phyloP scores from a whole-genome alignment of 2,113 vertebrate genomes.

The Pygoscelis adeliae region DNA sequence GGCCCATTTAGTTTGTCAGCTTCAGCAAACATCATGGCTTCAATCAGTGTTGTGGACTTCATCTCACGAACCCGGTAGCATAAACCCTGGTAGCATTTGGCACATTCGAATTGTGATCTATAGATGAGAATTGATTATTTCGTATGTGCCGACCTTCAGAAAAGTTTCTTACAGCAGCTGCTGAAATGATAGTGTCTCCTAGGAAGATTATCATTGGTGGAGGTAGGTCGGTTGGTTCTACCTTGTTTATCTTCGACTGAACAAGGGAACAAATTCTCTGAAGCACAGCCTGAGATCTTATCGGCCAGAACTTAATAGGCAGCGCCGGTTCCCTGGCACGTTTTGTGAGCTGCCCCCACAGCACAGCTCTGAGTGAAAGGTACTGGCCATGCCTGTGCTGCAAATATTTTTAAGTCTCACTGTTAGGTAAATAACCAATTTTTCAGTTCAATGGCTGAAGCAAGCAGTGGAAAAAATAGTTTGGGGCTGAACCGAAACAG shows the following conservation, averaged over 20 bases:
- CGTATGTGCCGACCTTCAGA: not conserved
- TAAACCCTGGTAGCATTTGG: not conserved
- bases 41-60: not conserved
- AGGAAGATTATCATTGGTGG: not conserved
- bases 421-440: conserved; percentile 32
- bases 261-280: not conserved
- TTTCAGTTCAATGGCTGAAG: conserved; percentile 36
- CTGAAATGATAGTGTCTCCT: not conserved
- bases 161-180: not conserved
- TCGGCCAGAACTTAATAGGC: not conserved
- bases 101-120: not conserved
- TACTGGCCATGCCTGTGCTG: not conserved
- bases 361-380: not conserved
- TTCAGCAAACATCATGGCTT: not conserved
- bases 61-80: not conserved
- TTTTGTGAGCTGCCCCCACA: not conserved
- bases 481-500: not conserved
- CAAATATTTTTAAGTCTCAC: not conserved
- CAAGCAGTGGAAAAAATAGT: conserved; percentile 14
- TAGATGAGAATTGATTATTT: conserved; percentile 12
- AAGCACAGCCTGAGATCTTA: conserved; percentile 10
- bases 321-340: not conserved
- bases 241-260: conserved; percentile 5
- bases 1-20: not conserved
- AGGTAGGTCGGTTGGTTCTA: not conserved